Evolutionary conservation across 2,797 vertebrate genomes (phyloP).

Genomic region (Potorous gilbertii): DNA sequence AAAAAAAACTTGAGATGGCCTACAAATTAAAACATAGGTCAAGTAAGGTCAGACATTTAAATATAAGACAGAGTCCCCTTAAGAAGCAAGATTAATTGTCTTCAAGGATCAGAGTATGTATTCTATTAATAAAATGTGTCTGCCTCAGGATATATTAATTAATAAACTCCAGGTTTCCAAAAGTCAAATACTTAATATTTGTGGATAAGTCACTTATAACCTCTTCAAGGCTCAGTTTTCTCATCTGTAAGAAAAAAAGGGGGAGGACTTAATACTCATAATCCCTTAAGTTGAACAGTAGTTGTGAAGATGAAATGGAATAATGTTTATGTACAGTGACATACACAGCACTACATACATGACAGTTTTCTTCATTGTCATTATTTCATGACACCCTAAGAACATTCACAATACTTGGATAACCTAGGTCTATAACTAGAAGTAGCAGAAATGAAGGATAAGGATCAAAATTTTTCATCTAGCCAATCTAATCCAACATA

Average conservation of each 20-base stretch:
- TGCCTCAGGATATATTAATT: not conserved
- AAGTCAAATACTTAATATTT: not conserved
- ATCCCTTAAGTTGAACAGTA: not conserved
- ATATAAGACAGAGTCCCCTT: not conserved
- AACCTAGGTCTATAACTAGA: not conserved
- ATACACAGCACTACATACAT: not conserved
- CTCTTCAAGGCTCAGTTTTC: not conserved
- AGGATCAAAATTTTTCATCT: not conserved
- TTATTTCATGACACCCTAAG: not conserved
- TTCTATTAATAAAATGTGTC: not conserved
- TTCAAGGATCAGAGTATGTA: not conserved
- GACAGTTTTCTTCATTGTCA: not conserved
- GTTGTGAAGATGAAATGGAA: not conserved
- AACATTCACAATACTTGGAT: not conserved
- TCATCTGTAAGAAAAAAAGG: not conserved
- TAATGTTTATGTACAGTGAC: not conserved
- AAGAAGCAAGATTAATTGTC: not conserved
- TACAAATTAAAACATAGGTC: not conserved
- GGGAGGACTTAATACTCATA: not conserved
- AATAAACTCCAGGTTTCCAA: not conserved
- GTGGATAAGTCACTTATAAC: not conserved
- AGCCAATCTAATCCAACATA: rapidly evolving
- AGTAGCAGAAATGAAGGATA: not conserved
- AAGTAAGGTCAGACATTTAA: not conserved
- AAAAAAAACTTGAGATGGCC: not conserved